These are phyloP conservation scores for Oceanodroma leucorhoa DNA, from an alignment of 2,797 vertebrate genomes.

Conservation along the genomic window DNA sequence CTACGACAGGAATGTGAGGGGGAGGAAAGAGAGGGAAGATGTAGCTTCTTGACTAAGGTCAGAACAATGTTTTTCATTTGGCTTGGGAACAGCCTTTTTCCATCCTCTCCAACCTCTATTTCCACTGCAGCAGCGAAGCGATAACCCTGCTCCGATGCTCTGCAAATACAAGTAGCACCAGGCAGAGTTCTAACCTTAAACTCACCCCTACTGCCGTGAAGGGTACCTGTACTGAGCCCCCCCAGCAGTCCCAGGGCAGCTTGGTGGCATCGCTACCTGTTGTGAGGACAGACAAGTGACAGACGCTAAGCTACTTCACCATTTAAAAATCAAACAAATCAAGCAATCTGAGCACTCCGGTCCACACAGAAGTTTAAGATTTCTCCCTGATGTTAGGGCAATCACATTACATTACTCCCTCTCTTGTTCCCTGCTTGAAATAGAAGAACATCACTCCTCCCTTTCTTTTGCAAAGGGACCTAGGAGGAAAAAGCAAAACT, in stretches of 20 bases:
- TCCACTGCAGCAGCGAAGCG: not conserved
- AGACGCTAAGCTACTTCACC: not conserved
- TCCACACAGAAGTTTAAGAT: not conserved
- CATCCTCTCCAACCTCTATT: not conserved
- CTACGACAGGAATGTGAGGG: conserved; percentile 58
- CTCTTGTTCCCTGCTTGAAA: not conserved
- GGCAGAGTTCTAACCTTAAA: not conserved
- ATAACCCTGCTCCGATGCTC: not conserved
- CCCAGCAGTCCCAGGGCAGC: not conserved
- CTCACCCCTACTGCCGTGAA: not conserved
- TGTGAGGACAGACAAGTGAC: not conserved
- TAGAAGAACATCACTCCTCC: not conserved
- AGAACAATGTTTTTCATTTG: conserved; percentile 57
- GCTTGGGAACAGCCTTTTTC: conserved; percentile 25
- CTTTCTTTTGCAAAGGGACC: not conserved
- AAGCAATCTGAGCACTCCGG: not conserved
- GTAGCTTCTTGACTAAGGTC: conserved; percentile 47
- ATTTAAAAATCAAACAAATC: not conserved
- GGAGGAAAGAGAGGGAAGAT: conserved; percentile 55
- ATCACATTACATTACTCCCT: not conserved
- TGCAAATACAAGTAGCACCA: not conserved
- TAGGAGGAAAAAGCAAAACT: not conserved
- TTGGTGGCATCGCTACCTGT: not conserved
- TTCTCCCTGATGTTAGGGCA: not conserved
- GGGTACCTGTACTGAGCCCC: not conserved